Evolutionary conservation across 1,140 invertebrate species (phyloP).

Genomic region (Parasteatoda tepidariorum): DNA sequence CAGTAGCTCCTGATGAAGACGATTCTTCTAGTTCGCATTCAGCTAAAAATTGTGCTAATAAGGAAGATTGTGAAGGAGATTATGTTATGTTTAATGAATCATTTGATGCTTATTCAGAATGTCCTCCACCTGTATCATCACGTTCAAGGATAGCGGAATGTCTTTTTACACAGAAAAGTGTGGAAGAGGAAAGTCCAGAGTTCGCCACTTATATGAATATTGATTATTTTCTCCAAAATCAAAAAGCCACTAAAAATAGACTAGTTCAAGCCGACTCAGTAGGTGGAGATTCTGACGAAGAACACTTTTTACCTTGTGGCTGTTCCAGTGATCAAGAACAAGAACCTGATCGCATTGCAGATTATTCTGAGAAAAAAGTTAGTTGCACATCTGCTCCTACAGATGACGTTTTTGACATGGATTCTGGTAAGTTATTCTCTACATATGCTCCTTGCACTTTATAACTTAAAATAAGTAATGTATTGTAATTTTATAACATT

Average conservation of each 20-base stretch:
- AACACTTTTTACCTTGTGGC: conserved; percentile 66
- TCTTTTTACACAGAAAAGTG: conserved; percentile 43
- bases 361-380: conserved; percentile 42
- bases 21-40: not conserved
- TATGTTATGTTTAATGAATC: conserved; percentile 59
- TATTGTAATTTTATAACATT: no score
- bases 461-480: no score
- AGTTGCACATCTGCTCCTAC: conserved; percentile 60
- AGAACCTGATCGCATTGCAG: conserved; percentile 61
- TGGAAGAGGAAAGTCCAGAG: conserved; percentile 57
- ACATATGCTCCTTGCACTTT: no score
- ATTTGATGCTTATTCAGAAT: conserved; percentile 16
- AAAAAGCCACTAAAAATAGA: conserved; percentile 62
- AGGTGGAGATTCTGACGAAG: conserved; percentile 62
- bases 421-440: conserved; percentile 67
- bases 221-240: conserved; percentile 87
- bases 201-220: conserved; percentile 87
- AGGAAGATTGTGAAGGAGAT: conserved; percentile 47
- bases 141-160: conserved; percentile 40
- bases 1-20: conserved; percentile 63
- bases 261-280: conserved; percentile 25
- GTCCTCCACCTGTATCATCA: conserved; percentile 6
- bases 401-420: conserved; percentile 66
- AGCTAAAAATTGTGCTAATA: not conserved
- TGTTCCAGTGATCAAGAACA: conserved; percentile 67